Base-by-base conservation (phyloP, 2,888 invertebrate species). In the Caenorhabditis sp. region DNA sequence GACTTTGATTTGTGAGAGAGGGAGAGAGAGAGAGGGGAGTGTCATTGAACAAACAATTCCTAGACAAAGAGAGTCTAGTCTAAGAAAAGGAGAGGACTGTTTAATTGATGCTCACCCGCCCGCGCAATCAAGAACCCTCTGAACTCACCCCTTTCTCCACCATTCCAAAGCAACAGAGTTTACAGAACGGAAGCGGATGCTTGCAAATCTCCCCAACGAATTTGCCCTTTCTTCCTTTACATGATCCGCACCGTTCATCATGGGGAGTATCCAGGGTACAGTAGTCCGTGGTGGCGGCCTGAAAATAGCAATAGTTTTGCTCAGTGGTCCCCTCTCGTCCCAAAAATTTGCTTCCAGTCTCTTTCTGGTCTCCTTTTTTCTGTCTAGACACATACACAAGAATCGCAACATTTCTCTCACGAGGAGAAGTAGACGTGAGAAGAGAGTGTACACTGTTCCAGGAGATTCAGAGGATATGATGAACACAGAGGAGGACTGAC, bases 61-160 rank as follows among this genome's bases (percentile, higher is more conserved):
- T 28, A 47, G 41, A 58, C 72, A 47, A 70, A 70, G 51, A 70
- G 49, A 77, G 58, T 69, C 35, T 76, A 69, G 76, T 76, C 61
- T 68, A 31, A 51, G 56, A 26, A 16, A 44, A 16, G n/a, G 16
- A 16, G 44, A n/a, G 44, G 12, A 58, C 41, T 51, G 59, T 47
- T 61, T 47, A 19, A 28, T 44, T 38, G 12, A 26, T 14, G n/a
- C 49, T 28, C 26, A 7, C 24, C 35, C 56, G 44, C 56, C 64
- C 66, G 58, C 58, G 66, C 66, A 47, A 58, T 47, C 35, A 28
- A 28, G 19, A 49, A 8, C 19, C 38, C 10, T 10, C 6, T 5
- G 47, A 59, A 77, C 77, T 77, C n/a, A 77, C 77, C 77, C 54
- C 28, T 5, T 22, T 7, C 22, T 38, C 12, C 2, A 70, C 3